Evolutionary conservation across 2,797 vertebrate genomes (phyloP).

Genomic region (Leptoclinus maculatus): DNA sequence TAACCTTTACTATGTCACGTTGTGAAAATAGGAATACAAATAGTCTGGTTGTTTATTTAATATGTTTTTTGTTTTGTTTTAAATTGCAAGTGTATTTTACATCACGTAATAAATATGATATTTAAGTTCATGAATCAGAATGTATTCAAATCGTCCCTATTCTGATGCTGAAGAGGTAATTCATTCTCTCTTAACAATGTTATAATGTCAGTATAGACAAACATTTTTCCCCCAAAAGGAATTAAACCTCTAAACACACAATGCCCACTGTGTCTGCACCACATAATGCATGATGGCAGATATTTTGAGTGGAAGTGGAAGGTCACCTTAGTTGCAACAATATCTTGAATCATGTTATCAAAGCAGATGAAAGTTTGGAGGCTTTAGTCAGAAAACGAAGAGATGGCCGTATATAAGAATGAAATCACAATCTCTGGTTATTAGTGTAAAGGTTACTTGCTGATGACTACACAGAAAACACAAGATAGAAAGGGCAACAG

Average conservation of each 20-base stretch:
- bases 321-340: background rate
- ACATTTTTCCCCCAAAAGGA: background rate
- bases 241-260: background rate
- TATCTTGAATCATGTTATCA: background rate
- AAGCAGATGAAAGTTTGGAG: background rate
- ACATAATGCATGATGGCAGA: background rate
- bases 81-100: background rate
- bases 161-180: background rate
- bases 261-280: background rate
- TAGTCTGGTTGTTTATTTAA: background rate
- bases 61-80: background rate
- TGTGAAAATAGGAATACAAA: background rate
- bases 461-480: slow-evolving; percentile 1
- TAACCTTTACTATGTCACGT: background rate
- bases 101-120: background rate
- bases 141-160: background rate
- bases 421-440: background rate
- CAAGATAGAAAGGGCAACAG: slow-evolving; percentile 11
- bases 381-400: background rate
- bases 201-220: background rate
- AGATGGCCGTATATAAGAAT: background rate
- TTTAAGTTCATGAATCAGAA: background rate
- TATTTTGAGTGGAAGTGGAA: background rate
- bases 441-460: slow-evolving; percentile 6
- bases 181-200: background rate